A percentile compares a stretch with the other conserved stretches of the same genome.
Evolutionary conservation across 2,113 vertebrate genomes (phyloP).

Genomic region (Thermophis baileyi): DNA sequence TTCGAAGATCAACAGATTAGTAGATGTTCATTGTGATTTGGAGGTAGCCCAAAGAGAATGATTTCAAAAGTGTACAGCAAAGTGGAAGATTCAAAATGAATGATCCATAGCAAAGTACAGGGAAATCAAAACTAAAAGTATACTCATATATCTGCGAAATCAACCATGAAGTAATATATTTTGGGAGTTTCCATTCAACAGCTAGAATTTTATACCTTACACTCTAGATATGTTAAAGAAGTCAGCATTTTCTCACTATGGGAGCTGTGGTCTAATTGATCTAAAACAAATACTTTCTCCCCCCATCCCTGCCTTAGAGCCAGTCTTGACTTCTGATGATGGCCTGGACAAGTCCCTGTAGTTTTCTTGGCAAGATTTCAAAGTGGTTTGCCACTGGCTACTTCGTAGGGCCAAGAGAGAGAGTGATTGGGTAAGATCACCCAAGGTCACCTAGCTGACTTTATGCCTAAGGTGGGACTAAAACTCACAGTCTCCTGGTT

Average conservation of each 20-base stretch:
- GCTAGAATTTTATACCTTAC: background rate
- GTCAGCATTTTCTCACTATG: background rate
- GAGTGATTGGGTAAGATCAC: too few species aligned
- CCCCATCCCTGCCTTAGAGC: too few species aligned
- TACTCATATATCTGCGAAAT: background rate
- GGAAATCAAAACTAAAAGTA: background rate
- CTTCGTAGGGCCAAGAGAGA: too few species aligned
- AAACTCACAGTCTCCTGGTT: background rate
- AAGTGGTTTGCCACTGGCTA: too few species aligned
- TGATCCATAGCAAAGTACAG: background rate
- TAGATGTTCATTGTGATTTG: background rate
- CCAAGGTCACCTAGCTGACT: too few species aligned
- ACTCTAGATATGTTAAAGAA: background rate
- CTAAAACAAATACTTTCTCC: too few species aligned
- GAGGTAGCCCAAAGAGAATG: background rate
- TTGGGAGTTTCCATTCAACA: background rate
- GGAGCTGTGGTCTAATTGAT: background rate
- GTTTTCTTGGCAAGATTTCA: too few species aligned
- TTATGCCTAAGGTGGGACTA: too few species aligned
- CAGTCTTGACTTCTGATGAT: background rate
- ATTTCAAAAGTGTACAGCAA: background rate
- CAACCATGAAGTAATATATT: background rate
- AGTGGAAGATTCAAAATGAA: background rate
- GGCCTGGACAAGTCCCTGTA: background rate
- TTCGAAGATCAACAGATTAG: background rate